Conservation (phyloP, 2,888 invertebrate genomes). For the Mythimna impura region DNA sequence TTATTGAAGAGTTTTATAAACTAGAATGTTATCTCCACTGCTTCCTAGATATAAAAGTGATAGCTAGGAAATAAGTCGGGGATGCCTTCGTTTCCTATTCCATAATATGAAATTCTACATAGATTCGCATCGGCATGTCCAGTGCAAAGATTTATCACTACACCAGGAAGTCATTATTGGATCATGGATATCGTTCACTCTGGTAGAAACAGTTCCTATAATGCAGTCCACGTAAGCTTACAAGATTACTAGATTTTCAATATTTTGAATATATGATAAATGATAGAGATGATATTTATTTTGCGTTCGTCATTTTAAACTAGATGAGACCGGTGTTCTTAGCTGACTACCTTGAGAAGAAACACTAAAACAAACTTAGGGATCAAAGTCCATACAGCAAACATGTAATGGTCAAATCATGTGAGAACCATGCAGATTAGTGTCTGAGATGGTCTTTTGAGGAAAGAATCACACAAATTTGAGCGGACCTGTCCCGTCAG, state of each 20-base stretch:
- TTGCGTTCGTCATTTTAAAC: no score
- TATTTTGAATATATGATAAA: background rate
- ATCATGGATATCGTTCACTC: background rate
- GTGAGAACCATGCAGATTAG: no score
- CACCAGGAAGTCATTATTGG: conserved; percentile 37
- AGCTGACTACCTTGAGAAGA: no score
- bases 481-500: no score
- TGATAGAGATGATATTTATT: no score
- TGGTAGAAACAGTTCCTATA: conserved; percentile 2
- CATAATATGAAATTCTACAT: conserved; percentile 12
- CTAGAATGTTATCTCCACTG: conserved; percentile 6
- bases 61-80: conserved; percentile 27
- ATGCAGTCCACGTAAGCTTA: background rate
- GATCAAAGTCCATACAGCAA: no score
- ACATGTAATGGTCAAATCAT: no score
- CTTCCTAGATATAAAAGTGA: conserved; percentile 37
- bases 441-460: no score
- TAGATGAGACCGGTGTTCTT: no score
- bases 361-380: no score
- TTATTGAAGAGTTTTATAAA: background rate
- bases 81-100: conserved; percentile 19
- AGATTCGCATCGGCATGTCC: conserved; percentile 30
- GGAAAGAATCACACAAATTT: no score
- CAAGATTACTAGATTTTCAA: background rate
- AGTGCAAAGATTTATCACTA: conserved; percentile 32